A percentile compares a stretch with the other conserved stretches of the same genome.
Evolutionary conservation across 1,140 invertebrate species (phyloP).

Genomic region (Trichogramma pretiosum): DNA sequence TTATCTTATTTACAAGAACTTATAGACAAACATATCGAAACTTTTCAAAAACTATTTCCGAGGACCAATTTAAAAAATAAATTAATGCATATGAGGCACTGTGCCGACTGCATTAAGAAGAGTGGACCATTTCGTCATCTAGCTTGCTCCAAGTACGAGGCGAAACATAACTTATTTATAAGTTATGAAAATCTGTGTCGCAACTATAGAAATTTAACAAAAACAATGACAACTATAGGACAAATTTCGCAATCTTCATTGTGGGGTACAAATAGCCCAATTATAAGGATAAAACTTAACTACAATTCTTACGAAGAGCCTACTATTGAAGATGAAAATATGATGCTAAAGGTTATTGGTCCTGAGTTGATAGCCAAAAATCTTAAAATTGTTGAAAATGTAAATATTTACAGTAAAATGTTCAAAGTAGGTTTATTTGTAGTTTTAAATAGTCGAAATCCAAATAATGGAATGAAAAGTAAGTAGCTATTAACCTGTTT

Average conservation of each 20-base stretch:
- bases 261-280: too few species aligned
- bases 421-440: neutral
- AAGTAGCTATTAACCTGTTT: conserved; percentile 1
- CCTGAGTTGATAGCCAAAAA: too few species aligned
- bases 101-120: neutral
- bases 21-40: neutral
- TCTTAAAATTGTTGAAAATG: too few species aligned
- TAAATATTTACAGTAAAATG: neutral
- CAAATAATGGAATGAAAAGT: too few species aligned
- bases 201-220: conserved; percentile 2
- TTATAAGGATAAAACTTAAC: too few species aligned
- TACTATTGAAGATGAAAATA: too few species aligned
- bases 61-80: neutral
- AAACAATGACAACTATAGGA: neutral
- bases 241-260: neutral
- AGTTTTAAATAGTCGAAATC: neutral
- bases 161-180: neutral
- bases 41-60: neutral
- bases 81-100: neutral
- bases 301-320: too few species aligned
- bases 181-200: neutral
- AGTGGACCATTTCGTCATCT: neutral
- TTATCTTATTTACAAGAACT: neutral
- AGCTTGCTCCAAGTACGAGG: neutral
- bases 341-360: too few species aligned